Conservation (phyloP, 1,140 invertebrate species). For the Drosophila baimaii region DNA sequence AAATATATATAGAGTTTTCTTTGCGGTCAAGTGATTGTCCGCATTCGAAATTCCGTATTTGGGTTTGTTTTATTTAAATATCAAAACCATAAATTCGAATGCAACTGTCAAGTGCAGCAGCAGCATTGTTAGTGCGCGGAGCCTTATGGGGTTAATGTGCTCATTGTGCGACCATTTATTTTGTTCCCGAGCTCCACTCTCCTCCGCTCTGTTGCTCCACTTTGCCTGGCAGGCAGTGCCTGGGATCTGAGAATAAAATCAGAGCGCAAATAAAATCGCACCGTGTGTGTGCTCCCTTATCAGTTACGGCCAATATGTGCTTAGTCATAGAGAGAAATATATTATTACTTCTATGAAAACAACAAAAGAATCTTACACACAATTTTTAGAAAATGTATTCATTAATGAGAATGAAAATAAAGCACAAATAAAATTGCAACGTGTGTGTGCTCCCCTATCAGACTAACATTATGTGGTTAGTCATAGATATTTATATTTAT, state of each 20-base stretch:
- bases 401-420: no score
- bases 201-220: constrained; percentile 40
- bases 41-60: constrained; percentile 58
- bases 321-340: no score
- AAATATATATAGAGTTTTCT: constrained; percentile 16
- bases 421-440: no score
- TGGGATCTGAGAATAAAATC: constrained; percentile 38
- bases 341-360: no score
- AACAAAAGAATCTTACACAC: no score
- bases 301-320: no score
- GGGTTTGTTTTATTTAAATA: constrained; percentile 74
- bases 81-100: constrained; percentile 68
- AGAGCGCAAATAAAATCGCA: constrained; percentile 22
- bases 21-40: constrained; percentile 50
- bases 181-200: constrained; percentile 12
- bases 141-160: constrained; percentile 71
- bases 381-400: no score
- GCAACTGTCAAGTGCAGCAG: constrained; percentile 65
- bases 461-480: no score
- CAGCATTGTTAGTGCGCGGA: constrained; percentile 48
- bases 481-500: no score
- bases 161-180: constrained; percentile 69
- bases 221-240: constrained; percentile 28
- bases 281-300: constrained; percentile 21
- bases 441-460: no score